Evolutionary conservation across 35 echinoderm and acorn worm genomes (phyloP).

Genomic region (Acanthaster planci): DNA sequence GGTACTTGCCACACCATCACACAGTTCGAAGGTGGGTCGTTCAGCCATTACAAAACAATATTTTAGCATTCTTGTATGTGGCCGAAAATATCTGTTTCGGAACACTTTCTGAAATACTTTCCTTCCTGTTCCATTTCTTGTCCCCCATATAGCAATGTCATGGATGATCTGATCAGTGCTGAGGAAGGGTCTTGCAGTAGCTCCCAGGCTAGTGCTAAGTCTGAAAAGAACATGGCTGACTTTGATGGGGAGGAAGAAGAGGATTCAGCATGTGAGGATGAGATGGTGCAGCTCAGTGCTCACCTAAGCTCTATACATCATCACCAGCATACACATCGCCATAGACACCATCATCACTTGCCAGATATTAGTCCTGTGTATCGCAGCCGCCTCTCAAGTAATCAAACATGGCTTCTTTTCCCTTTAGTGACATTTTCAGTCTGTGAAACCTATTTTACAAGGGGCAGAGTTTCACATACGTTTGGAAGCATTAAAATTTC

Average conservation of each 20-base stretch:
- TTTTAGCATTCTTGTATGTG: too few species aligned
- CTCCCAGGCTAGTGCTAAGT: conserved; percentile 83
- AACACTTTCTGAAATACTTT: too few species aligned
- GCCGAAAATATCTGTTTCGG: too few species aligned
- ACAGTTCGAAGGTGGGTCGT: conserved; percentile 45
- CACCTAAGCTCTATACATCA: conserved; percentile 57
- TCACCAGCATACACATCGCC: conserved; percentile 45
- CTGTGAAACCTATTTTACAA: background rate
- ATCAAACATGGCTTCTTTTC: background rate
- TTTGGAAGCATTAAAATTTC: background rate
- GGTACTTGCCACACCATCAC: conserved; percentile 51
- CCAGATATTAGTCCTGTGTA: conserved; percentile 49
- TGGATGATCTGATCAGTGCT: conserved; percentile 57
- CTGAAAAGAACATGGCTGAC: conserved; percentile 90
- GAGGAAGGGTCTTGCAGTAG: conserved; percentile 73
- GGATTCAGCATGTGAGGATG: conserved; percentile 64
- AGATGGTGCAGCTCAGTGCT: conserved; percentile 52
- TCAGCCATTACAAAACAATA: too few species aligned
- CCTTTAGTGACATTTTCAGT: background rate
- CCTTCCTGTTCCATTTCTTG: too few species aligned
- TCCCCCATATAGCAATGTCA: conserved; percentile 24
- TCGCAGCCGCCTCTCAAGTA: conserved; percentile 56
- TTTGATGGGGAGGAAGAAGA: conserved; percentile 81
- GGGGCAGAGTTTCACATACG: background rate
- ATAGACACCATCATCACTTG: conserved; percentile 52